Percentiles rank a stretch among this genome's conserved stretches.
phyloP scores from a whole-genome alignment of 1,140 invertebrate genomes.

The Helicorthomorpha holstii region DNA sequence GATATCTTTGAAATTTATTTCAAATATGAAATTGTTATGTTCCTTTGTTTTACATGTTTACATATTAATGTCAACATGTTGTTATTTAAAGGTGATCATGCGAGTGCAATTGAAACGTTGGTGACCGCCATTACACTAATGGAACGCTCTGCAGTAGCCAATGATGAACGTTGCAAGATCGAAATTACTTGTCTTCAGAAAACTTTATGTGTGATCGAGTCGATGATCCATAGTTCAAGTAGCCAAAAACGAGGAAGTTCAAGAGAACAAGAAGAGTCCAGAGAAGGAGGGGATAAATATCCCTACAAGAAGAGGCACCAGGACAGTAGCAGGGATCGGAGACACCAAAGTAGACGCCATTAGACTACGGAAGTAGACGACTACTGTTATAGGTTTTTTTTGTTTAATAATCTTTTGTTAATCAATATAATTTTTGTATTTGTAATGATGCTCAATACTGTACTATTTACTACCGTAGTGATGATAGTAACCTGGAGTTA shows the following conservation, averaged over 20 bases:
- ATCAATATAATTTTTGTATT: too few relatives aligned
- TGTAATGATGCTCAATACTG: too few relatives aligned
- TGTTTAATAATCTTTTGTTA: too few relatives aligned
- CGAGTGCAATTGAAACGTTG: conserved; percentile 92
- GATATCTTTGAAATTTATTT: too few relatives aligned
- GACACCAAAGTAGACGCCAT: conserved; percentile 17
- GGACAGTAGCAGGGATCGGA: conserved; percentile 25
- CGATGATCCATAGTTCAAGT: conserved; percentile 71
- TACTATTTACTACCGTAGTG: too few relatives aligned
- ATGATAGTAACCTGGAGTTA: too few relatives aligned
- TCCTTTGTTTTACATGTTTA: too few relatives aligned
- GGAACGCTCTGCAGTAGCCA: conserved; percentile 93
- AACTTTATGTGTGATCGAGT: conserved; percentile 90
- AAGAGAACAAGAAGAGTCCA: conserved; percentile 52
- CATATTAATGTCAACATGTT: too few relatives aligned
- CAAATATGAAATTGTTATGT: too few relatives aligned
- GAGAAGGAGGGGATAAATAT: conserved; percentile 20
- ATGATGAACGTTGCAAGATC: conserved; percentile 96
- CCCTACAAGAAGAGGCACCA: too few relatives aligned
- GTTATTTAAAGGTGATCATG: conserved; percentile 72
- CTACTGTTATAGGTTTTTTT: too few relatives aligned
- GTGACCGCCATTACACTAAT: conserved; percentile 97
- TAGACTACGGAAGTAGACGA: too few relatives aligned
- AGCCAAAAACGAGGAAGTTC: conserved; percentile 45
- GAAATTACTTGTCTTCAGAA: conserved; percentile 89